Conservation (phyloP, 35 echinoderm and acorn worm species). For the Apostichopus parvimensis region DNA sequence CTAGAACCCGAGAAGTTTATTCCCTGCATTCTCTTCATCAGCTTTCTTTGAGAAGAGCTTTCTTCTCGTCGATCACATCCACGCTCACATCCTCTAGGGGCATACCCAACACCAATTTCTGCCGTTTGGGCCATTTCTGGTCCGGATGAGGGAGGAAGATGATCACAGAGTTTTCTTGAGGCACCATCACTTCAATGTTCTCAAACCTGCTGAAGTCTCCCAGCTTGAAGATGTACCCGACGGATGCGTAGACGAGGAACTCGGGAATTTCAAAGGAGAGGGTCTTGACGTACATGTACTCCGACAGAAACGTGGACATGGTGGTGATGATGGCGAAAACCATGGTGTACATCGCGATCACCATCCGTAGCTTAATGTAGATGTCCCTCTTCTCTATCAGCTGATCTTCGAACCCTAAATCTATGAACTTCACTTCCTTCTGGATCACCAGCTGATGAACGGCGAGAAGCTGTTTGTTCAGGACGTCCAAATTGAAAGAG, state of each 20-base stretch:
- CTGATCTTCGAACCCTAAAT: conserved; percentile 69
- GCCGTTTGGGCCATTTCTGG: conserved; percentile 67
- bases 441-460: conserved; percentile 61
- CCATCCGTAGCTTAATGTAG: conserved; percentile 75
- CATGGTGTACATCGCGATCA: conserved; percentile 91
- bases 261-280: conserved; percentile 90
- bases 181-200: conserved; percentile 76
- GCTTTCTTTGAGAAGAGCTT: conserved; percentile 19
- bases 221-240: conserved; percentile 88
- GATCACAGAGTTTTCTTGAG: conserved; percentile 77
- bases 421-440: conserved; percentile 76
- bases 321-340: conserved; percentile 89
- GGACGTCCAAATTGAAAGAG: conserved; percentile 81
- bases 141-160: conserved; percentile 79
- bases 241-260: conserved; percentile 61
- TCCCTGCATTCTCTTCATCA: not conserved
- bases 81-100: conserved; percentile 24
- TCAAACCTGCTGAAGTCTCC: conserved; percentile 85
- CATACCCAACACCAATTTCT: conserved; percentile 65
- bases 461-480: conserved; percentile 74
- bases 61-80: conserved; percentile 49
- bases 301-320: conserved; percentile 87
- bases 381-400: conserved; percentile 82
- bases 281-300: conserved; percentile 80
- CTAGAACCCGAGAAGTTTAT: no score